Evolutionary conservation across 2,888 invertebrate species (phyloP).

Genomic region (Leistus spinibarbis): DNA sequence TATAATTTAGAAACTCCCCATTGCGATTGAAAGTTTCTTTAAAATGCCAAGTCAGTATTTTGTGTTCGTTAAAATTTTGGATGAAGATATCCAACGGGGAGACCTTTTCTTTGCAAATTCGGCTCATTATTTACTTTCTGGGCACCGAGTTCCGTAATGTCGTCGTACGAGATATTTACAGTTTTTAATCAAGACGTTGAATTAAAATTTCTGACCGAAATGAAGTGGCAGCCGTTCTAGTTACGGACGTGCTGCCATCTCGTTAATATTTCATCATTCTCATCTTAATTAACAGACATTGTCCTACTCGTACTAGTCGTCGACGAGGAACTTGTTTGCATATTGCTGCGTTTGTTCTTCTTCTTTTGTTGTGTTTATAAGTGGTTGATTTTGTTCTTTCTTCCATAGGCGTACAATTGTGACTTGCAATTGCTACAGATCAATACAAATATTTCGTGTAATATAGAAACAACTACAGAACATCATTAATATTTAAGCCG

Average conservation of each 20-base stretch:
- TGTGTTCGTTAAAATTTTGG: constrained; percentile 23
- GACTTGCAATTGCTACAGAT: no score
- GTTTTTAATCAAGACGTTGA: constrained; percentile 31
- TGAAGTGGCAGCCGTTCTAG: constrained; percentile 8
- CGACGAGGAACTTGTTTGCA: background rate
- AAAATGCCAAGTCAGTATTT: background rate
- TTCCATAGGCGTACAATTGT: background rate
- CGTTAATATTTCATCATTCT: constrained; percentile 14
- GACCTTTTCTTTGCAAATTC: constrained; percentile 29
- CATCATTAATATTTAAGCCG: no score
- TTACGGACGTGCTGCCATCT: constrained; percentile 1
- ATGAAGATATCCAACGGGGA: constrained; percentile 17
- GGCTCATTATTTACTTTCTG: constrained; percentile 24
- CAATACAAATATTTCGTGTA: no score
- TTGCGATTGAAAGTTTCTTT: background rate
- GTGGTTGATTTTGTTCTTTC: background rate
- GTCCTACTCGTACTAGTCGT: background rate
- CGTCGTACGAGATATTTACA: constrained; percentile 27
- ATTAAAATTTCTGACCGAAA: constrained; percentile 30
- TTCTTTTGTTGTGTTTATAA: background rate
- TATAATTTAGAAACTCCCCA: background rate
- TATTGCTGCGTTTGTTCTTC: background rate
- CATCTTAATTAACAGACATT: constrained; percentile 18
- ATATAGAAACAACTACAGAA: no score
- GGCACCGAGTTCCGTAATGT: constrained; percentile 14